Evolutionary conservation across 2,888 invertebrate genomes (phyloP).

Genomic region (Hybos culiciformis): DNA sequence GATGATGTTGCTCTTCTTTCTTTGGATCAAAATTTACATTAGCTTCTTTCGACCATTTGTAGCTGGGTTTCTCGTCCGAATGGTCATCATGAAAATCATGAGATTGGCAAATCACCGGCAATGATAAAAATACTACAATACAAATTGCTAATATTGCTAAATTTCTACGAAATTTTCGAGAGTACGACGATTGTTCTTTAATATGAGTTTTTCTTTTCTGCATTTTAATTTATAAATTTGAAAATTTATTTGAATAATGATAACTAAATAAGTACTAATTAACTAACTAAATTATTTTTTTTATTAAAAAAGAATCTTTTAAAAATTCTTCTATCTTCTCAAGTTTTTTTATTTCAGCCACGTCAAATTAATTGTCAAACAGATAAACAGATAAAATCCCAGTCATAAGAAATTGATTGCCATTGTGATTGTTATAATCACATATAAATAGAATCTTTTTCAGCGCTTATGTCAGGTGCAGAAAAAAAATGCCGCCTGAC

Average conservation of each 20-base stretch:
- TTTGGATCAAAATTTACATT: constrained; percentile 33
- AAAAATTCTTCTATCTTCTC: no score
- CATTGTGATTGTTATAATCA: no score
- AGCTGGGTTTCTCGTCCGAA: constrained; percentile 50
- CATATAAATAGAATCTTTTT: no score
- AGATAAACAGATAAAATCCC: no score
- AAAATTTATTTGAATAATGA: neutral
- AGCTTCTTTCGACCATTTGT: constrained; percentile 69
- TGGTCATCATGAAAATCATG: constrained; percentile 35
- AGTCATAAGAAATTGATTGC: no score
- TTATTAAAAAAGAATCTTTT: no score
- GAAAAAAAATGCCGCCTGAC: no score
- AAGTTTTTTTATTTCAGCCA: no score
- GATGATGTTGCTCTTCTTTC: constrained; percentile 16
- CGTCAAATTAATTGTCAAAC: no score
- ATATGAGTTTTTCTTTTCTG: neutral
- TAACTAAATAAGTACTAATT: neutral
- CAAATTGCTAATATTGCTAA: constrained; percentile 23
- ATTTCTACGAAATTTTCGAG: constrained; percentile 5
- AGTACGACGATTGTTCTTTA: no score
- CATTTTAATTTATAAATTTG: neutral
- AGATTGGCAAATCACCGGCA: constrained; percentile 32
- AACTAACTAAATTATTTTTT: neutral
- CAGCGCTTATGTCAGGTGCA: no score
- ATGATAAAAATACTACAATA: constrained; percentile 25